Evolutionary conservation across 2,888 invertebrate species (phyloP).

Genomic region (Pinctada fucata): DNA sequence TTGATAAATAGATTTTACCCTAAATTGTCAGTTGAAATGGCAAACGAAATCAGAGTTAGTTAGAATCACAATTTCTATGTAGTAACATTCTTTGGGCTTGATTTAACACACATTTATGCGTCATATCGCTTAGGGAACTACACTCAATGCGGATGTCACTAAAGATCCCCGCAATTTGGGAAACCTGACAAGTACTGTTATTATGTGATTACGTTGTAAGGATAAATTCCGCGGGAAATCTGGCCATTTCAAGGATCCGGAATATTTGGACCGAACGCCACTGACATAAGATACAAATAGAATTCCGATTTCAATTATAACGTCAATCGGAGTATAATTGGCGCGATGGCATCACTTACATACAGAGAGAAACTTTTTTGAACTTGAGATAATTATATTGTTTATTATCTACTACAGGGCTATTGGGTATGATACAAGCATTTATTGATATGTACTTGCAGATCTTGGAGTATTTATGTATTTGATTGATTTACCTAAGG

Average conservation of each 20-base stretch:
- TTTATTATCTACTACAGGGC: too few relatives aligned
- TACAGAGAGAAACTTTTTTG: not conserved
- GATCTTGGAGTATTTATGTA: too few relatives aligned
- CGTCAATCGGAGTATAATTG: not conserved
- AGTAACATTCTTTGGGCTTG: not conserved
- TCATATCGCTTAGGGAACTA: not conserved
- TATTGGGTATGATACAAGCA: too few relatives aligned
- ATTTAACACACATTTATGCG: not conserved
- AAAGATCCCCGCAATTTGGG: not conserved
- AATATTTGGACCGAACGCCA: not conserved
- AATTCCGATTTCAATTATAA: not conserved
- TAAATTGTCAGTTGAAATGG: not conserved
- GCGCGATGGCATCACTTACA: not conserved
- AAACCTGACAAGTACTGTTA: not conserved
- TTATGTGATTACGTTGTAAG: not conserved
- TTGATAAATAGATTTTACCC: not conserved
- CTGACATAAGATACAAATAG: slow-evolving; percentile 1
- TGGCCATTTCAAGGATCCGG: not conserved
- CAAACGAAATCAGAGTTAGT: not conserved
- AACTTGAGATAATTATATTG: not conserved
- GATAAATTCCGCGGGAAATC: not conserved
- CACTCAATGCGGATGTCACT: not conserved
- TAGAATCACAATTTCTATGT: not conserved
- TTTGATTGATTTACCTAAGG: too few relatives aligned
- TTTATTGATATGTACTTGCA: too few relatives aligned